Evolutionary conservation across 2,797 vertebrate genomes (phyloP).

Genomic region (Telmatherina bonti): DNA sequence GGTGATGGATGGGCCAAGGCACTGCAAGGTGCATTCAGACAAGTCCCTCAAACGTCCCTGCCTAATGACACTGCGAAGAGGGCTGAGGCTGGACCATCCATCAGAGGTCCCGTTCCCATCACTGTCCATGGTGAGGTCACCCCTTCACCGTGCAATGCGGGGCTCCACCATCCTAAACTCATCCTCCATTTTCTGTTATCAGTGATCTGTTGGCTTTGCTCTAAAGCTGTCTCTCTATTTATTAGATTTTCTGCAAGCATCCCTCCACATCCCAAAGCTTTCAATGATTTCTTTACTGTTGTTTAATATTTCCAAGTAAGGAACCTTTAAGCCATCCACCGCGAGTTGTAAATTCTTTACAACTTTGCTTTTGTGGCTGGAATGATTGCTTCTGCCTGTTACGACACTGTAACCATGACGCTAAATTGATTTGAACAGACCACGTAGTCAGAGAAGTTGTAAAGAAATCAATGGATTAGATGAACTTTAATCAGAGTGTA

Average conservation of each 20-base stretch:
- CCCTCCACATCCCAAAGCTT: background rate
- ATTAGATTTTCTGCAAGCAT: constrained; percentile 7
- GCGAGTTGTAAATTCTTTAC: background rate
- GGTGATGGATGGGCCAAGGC: constrained; percentile 61
- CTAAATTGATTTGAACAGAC: background rate
- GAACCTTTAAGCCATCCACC: background rate
- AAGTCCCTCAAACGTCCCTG: constrained; percentile 55
- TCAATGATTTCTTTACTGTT: background rate
- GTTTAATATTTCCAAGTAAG: background rate
- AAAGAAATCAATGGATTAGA: constrained; percentile 6
- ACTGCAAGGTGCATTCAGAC: constrained; percentile 51
- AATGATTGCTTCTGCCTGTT: background rate
- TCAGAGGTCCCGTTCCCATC: constrained; percentile 53
- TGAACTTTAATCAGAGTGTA: constrained; percentile 6
- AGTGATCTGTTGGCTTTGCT: constrained; percentile 35
- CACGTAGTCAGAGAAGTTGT: constrained; percentile 1
- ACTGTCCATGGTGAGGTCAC: constrained; percentile 26
- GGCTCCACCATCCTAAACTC: constrained; percentile 41
- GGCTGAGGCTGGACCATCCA: constrained; percentile 60
- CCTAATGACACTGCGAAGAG: constrained; percentile 67
- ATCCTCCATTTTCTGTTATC: constrained; percentile 32
- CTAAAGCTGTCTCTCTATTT: constrained; percentile 6
- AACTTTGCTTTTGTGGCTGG: background rate
- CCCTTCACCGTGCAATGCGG: constrained; percentile 15
- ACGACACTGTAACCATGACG: background rate